phyloP scores from a whole-genome alignment of 92 coral and sea anemone species.

The Zoanthus sociatus region DNA sequence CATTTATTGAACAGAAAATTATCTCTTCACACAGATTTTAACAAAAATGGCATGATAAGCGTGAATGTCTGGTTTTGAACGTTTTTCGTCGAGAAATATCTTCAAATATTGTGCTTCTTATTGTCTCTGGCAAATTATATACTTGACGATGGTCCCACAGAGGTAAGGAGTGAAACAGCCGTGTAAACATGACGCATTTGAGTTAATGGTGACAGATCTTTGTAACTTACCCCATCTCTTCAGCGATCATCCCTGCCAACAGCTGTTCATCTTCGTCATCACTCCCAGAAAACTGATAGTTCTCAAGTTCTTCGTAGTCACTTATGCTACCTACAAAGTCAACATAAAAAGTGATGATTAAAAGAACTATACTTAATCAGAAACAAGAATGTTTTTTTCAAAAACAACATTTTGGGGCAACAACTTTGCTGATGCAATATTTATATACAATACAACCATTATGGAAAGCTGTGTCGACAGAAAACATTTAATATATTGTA shows the following conservation, averaged over 20 bases:
- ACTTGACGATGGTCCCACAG: too few species aligned
- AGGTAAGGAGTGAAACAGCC: not conserved
- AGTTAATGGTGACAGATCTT: too few species aligned
- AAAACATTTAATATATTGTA: not conserved
- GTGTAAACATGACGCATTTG: not conserved
- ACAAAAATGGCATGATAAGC: too few species aligned
- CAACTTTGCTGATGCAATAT: not conserved
- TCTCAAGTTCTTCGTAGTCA: constrained; percentile 90
- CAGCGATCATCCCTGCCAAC: constrained; percentile 96
- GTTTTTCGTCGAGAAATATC: too few species aligned
- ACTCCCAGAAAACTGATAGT: constrained; percentile 93
- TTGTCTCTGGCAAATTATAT: too few species aligned
- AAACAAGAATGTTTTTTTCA: not conserved
- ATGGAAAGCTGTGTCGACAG: too few species aligned
- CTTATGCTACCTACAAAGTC: constrained; percentile 55
- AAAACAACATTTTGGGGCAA: not conserved
- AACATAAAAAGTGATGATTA: not conserved
- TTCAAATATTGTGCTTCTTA: too few species aligned
- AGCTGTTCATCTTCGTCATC: constrained; percentile 98
- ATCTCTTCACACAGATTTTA: too few species aligned
- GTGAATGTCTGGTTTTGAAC: too few species aligned
- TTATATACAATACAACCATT: not conserved
- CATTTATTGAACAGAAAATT: too few species aligned
- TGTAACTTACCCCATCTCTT: constrained; percentile 93
- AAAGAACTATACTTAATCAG: not conserved